A percentile compares a stretch with the other conserved stretches of the same genome.
These are phyloP conservation scores for Atlantisia rogersi DNA, from an alignment of 2,113 vertebrate species.

Conservation along the genomic window DNA sequence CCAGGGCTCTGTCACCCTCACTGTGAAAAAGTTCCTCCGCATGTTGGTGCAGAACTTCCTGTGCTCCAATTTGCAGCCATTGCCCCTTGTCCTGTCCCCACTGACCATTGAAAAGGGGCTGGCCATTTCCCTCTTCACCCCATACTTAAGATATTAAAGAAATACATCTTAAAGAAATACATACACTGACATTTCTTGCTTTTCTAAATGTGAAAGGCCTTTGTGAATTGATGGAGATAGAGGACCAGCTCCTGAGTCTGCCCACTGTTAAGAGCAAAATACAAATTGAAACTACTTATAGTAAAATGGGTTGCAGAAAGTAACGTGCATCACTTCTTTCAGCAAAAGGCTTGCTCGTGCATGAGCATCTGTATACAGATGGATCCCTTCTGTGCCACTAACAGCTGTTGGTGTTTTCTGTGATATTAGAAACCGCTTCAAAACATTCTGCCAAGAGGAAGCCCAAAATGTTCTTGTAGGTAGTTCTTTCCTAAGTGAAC, in stretches of 20 bases:
- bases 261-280: neutral
- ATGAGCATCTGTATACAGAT: constrained; percentile 4
- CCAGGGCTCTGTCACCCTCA: no score
- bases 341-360: neutral
- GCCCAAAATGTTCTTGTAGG: neutral
- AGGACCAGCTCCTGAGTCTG: neutral
- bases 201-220: neutral
- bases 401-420: neutral
- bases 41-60: no score
- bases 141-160: no score
- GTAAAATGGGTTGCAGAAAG: neutral
- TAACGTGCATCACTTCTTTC: neutral
- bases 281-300: neutral
- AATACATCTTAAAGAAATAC: neutral
- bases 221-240: neutral
- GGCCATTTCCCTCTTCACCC: no score
- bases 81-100: no score
- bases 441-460: constrained; percentile 8
- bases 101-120: no score
- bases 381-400: neutral
- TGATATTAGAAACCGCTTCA: neutral
- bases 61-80: no score
- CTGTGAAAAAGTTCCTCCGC: no score
- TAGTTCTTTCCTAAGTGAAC: constrained; percentile 32
- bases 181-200: neutral